Base-by-base conservation (phyloP, 2,113 vertebrate genomes). In the Halichoeres trimaculatus region DNA sequence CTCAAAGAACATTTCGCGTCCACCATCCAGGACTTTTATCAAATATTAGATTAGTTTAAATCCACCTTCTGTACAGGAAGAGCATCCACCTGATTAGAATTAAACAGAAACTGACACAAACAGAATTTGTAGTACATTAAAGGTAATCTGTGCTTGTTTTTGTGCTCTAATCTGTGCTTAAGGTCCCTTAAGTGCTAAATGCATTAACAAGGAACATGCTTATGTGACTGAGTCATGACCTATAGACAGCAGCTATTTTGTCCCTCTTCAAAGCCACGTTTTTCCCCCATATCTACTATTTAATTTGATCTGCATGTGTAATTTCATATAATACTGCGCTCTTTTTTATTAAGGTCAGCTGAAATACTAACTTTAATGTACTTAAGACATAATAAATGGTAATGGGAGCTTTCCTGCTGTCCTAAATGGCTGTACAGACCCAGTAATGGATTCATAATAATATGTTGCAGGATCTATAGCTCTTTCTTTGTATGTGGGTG, bases 371-470 rank as follows among this genome's bases (percentile, higher is more conserved):
- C 51, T 23, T 64, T 13, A 78, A 83, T 60, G 76, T 48, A 69
- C 67, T 61, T 1, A 73, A 83, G 53, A 81, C 73, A 62, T 70
- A 53, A 73, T 66, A 57, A 45, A 74, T 83, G 26, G 78, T 56
- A 24, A 38, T 72, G 71, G 77, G 58, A 40, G 52, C 66, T 60
- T 67, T 65, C 65, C 61, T 79, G 53, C 63, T 58, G 68, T 68
- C 36, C 19, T 51, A 48, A 45, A 68, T 55, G 64, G 65, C 50
- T 43, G 26, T 13, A 47, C 66, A 45, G 67, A 69, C 11, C 53
- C 65, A 71, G 69, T 83, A 85, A 76, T 87, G 85, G 67, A 69
- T 68, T 61, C 16, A 50, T 81, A 81, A 84, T 90, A 9, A 79
- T 26, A 79, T 13, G 72, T 74, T 75, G 55, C 38, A 30, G 69